Conservation (phyloP, 1,140 invertebrate genomes). For the Lordiphosa stackelbergi region DNA sequence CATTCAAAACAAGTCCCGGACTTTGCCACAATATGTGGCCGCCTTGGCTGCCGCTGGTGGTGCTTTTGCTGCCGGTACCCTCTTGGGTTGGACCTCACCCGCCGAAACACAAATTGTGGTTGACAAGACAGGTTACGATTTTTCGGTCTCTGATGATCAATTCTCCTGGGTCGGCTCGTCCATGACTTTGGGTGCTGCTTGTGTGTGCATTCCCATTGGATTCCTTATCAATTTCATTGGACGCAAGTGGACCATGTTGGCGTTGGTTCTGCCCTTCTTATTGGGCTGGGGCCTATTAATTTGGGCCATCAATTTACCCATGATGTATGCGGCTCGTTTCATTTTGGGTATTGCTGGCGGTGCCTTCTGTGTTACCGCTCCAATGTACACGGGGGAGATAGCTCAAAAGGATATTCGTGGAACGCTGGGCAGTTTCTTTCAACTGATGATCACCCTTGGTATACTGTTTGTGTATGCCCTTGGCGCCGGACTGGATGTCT, state of each 20-base stretch:
- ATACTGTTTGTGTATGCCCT: conserved; percentile 84
- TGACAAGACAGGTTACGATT: conserved; percentile 78
- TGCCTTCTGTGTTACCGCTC: conserved; percentile 86
- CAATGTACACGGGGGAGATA: conserved; percentile 90
- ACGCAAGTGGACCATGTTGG: conserved; percentile 85
- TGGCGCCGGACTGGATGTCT: conserved; percentile 81
- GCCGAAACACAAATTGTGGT: conserved; percentile 79
- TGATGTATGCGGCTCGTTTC: conserved; percentile 86
- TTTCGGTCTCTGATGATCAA: conserved; percentile 78
- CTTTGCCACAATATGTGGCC: conserved; percentile 83
- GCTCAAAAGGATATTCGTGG: conserved; percentile 88
- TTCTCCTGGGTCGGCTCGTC: conserved; percentile 86
- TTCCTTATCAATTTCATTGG: conserved; percentile 86
- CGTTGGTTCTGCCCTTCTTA: conserved; percentile 84
- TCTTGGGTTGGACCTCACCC: conserved; percentile 87
- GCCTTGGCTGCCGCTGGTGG: conserved; percentile 81
- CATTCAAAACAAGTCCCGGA: conserved; percentile 74
- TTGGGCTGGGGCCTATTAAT: conserved; percentile 88
- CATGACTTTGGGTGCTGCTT: conserved; percentile 84
- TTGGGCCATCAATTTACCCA: conserved; percentile 81
- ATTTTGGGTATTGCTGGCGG: conserved; percentile 86
- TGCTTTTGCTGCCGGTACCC: conserved; percentile 80
- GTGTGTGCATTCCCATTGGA: conserved; percentile 85
- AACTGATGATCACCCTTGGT: conserved; percentile 86
- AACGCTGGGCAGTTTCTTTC: conserved; percentile 86